Base-by-base conservation (phyloP, 2,888 invertebrate genomes). In the Melieria picta region DNA sequence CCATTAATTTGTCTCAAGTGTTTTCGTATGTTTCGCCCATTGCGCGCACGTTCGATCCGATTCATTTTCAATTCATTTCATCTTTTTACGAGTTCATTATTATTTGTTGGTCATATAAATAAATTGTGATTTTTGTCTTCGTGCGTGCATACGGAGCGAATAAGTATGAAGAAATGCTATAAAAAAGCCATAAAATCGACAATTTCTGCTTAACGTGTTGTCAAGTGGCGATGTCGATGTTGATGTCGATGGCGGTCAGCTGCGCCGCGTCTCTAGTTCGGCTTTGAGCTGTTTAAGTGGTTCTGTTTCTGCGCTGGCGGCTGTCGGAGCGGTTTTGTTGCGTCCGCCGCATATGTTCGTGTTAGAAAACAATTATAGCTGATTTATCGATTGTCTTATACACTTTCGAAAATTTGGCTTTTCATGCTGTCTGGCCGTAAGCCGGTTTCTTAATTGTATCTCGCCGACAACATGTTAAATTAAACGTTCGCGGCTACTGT, bases 1-100 rank as follows among this genome's bases (percentile, higher is more conserved):
- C n/a, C 71, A 71, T 65, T 61, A 71, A 65, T 65, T 71, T 71
- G 65, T 11, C 61, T 71, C 52, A 71, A 71, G 71, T 71, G 65
- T 71, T 71, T 71, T 65, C 52, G 52, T 47, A 61, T 71, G 65
- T 65, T 65, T 30, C 30, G 30, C 3, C 30, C 30, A 3, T 30
- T 30, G 30, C 30, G 30, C 30, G 30, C 30, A 30, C 30, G 30
- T 30, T 30, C 30, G 30, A 30, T 45, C 52, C 11, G 50, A 52
- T 61, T 45, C 10, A 50, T 10, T 61, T 67, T 67, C 16, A 61
- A 52, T 60, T 60, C 60, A 57, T 16, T 67, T 67, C 45, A 60
- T 47, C 42, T 67, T 67, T 67, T 67, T 67, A 67, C 48, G 67
- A 60, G 67, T 67, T 67, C 52, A 67, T 67, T 52, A 61, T 52